Evolutionary conservation across 1,140 invertebrate species (phyloP).

Genomic region (Macrocentrus cingulum): DNA sequence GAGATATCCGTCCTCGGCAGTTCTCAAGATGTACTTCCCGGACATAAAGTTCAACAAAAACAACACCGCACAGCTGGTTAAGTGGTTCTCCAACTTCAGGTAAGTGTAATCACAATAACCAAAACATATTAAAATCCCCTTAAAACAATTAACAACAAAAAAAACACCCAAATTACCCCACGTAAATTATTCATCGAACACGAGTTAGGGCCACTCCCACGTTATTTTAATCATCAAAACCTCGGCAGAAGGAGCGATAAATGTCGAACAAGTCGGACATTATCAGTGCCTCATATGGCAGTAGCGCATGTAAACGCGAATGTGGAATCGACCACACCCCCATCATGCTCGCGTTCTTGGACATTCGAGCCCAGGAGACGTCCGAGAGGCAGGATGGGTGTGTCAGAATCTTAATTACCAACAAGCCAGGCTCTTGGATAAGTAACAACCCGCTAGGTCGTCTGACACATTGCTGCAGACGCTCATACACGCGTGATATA

Average conservation of each 20-base stretch:
- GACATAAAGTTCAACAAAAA: constrained; percentile 99
- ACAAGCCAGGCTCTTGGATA: constrained; percentile 39
- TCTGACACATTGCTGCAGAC: constrained; percentile 21
- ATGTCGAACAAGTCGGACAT: neutral
- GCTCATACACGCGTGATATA: constrained; percentile 26
- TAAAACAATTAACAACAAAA: too few species aligned
- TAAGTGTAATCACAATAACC: constrained; percentile 63
- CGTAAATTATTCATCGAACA: too few species aligned
- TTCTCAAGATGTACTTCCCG: constrained; percentile 99
- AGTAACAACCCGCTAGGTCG: constrained; percentile 9
- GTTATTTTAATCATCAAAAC: too few species aligned
- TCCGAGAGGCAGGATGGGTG: constrained; percentile 50
- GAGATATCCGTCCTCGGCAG: constrained; percentile 95
- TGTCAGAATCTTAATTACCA: constrained; percentile 62
- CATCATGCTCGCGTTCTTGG: constrained; percentile 34
- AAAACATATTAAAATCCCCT: too few species aligned
- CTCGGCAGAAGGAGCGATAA: too few species aligned
- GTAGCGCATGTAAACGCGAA: constrained; percentile 1
- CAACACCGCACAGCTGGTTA: constrained; percentile 99
- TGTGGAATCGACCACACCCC: constrained; percentile 52
- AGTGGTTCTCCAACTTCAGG: constrained; percentile 99
- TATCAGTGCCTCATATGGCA: neutral
- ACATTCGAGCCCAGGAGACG: constrained; percentile 56
- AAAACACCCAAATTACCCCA: too few species aligned
- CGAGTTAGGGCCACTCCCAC: constrained; percentile 1